These are phyloP conservation scores for Cynodonichthys magdalenae DNA, from an alignment of 2,797 vertebrate genomes.

Conservation along the genomic window DNA sequence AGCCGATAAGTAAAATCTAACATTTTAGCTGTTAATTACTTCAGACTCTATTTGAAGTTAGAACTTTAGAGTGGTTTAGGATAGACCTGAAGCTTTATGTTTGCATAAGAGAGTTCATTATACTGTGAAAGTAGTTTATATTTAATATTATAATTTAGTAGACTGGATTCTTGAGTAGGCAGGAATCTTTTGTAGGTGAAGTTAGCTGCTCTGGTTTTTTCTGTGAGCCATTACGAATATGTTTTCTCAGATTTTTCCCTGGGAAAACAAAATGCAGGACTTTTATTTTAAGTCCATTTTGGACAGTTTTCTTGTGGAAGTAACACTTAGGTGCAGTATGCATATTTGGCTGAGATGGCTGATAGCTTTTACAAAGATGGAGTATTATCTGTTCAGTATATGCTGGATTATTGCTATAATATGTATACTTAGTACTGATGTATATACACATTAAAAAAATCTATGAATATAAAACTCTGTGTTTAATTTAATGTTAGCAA, in stretches of 20 bases:
- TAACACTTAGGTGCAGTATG: neutral
- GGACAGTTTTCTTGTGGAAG: neutral
- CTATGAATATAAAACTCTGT: neutral
- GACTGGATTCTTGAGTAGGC: constrained; percentile 51
- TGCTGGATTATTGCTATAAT: constrained; percentile 16
- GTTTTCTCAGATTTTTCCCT: constrained; percentile 17
- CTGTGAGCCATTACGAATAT: constrained; percentile 30
- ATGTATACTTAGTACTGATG: neutral
- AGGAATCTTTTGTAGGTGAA: constrained; percentile 58
- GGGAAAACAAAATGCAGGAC: too few relatives aligned
- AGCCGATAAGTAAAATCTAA: constrained; percentile 24
- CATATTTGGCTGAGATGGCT: too few relatives aligned
- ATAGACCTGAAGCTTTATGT: constrained; percentile 24
- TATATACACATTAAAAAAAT: too few relatives aligned
- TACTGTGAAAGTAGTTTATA: constrained; percentile 51
- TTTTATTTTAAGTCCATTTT: too few relatives aligned
- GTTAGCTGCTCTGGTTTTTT: constrained; percentile 44
- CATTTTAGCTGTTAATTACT: constrained; percentile 30
- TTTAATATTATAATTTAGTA: constrained; percentile 43
- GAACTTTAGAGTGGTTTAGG: too few relatives aligned
- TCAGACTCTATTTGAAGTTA: constrained; percentile 1
- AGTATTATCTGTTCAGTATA: constrained; percentile 2
- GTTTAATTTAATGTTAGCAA: constrained; percentile 9
- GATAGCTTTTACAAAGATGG: too few relatives aligned
- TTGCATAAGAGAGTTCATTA: constrained; percentile 30